Percentiles rank a stretch among this genome's conserved stretches.
phyloP scores from a whole-genome alignment of 2,888 invertebrate genomes.

The Heliconius sara region DNA sequence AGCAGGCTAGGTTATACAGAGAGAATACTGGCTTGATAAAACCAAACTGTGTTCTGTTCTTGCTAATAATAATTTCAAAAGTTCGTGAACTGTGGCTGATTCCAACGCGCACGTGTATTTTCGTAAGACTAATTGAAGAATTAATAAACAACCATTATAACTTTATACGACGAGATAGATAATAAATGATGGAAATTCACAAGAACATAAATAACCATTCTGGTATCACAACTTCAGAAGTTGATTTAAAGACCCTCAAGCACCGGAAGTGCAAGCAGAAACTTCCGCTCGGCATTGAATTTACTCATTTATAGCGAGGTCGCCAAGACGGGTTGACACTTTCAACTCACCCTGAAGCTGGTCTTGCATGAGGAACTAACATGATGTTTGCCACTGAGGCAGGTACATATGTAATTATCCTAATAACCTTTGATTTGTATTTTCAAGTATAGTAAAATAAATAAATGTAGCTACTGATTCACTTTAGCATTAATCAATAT shows the following conservation, averaged over 20 bases:
- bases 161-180: not conserved
- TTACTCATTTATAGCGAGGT: slow-evolving; percentile 62
- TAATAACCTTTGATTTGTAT: not conserved
- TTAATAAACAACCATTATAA: not conserved
- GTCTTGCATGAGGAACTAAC: slow-evolving; percentile 60
- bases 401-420: slow-evolving; percentile 3
- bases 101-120: not conserved
- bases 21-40: too few species aligned
- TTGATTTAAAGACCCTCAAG: slow-evolving; percentile 38
- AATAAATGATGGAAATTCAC: not conserved
- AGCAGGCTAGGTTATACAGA: too few species aligned
- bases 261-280: slow-evolving; percentile 58
- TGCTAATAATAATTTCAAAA: too few species aligned
- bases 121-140: not conserved
- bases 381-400: slow-evolving; percentile 25
- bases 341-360: slow-evolving; percentile 59
- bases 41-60: too few species aligned
- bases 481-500: too few species aligned
- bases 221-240: slow-evolving; percentile 16
- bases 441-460: not conserved
- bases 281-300: slow-evolving; percentile 65
- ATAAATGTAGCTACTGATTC: too few species aligned
- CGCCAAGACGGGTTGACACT: slow-evolving; percentile 60
- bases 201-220: slow-evolving; percentile 1
- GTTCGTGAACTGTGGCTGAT: not conserved